Conservation (phyloP, 2,888 invertebrate genomes). For the Diaprepes abbreviatus region DNA sequence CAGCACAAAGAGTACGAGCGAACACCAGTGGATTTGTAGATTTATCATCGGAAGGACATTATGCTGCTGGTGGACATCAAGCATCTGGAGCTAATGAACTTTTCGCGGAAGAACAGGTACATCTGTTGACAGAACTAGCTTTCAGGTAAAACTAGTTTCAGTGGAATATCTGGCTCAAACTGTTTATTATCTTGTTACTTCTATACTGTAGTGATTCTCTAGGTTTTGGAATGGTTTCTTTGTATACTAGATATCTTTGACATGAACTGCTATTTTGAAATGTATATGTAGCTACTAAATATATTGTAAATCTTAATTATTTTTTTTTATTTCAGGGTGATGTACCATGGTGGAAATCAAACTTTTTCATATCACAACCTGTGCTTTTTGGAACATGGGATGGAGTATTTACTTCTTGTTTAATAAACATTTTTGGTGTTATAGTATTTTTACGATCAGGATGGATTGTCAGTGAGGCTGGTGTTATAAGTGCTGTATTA, state of each 20-base stretch:
- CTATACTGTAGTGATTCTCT: too few species aligned
- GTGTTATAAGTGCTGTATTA: slow-evolving; percentile 83
- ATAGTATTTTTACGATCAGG: slow-evolving; percentile 97
- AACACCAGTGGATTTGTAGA: slow-evolving; percentile 84
- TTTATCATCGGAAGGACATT: slow-evolving; percentile 81
- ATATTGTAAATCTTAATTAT: too few species aligned
- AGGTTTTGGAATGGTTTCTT: too few species aligned
- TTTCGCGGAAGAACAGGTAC: slow-evolving; percentile 90
- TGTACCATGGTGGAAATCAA: slow-evolving; percentile 96
- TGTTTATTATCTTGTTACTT: too few species aligned
- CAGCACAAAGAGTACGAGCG: slow-evolving; percentile 69
- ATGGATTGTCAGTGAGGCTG: slow-evolving; percentile 96
- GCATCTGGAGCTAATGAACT: slow-evolving; percentile 91
- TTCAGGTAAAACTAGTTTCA: too few species aligned
- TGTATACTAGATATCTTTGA: too few species aligned
- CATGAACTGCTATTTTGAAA: too few species aligned
- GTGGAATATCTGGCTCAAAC: too few species aligned
- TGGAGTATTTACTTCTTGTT: slow-evolving; percentile 97
- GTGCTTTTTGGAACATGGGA: slow-evolving; percentile 98
- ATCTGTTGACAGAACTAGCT: background rate
- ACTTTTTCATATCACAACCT: slow-evolving; percentile 96
- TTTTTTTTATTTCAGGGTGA: slow-evolving; percentile 76
- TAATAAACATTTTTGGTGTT: slow-evolving; percentile 98
- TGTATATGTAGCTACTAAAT: too few species aligned
- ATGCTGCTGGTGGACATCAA: slow-evolving; percentile 86